A percentile compares a stretch with the other conserved stretches of the same genome.
These are phyloP conservation scores for Caenorhabditis doughertyi DNA, from an alignment of 2,888 invertebrate species.

Conservation along the genomic window DNA sequence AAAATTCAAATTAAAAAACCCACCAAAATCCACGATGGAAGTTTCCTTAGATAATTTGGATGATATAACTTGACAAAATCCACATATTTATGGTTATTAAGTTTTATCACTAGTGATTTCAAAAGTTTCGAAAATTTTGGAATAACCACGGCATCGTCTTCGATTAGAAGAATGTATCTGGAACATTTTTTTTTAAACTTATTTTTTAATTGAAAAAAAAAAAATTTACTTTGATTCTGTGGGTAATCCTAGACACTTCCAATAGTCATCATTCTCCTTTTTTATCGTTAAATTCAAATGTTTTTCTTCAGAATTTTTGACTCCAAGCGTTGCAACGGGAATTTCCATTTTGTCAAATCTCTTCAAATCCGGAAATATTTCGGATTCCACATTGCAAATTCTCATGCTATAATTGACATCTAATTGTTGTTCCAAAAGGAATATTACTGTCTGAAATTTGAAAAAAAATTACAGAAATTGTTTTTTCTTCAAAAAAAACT, in stretches of 20 bases:
- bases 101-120: slow-evolving; percentile 54
- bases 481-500: background rate
- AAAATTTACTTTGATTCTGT: slow-evolving; percentile 23
- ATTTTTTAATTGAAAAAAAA: background rate
- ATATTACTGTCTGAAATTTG: slow-evolving; percentile 48
- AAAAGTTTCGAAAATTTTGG: slow-evolving; percentile 57
- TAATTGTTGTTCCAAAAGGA: slow-evolving; percentile 46
- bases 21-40: slow-evolving; percentile 68
- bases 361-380: slow-evolving; percentile 28
- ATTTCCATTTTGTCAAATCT: slow-evolving; percentile 17
- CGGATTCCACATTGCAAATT: slow-evolving; percentile 56
- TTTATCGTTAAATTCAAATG: slow-evolving; percentile 33
- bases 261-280: slow-evolving; percentile 73
- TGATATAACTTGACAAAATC: slow-evolving; percentile 76
- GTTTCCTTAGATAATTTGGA: slow-evolving; percentile 68
- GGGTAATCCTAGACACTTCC: slow-evolving; percentile 64
- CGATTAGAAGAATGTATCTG: slow-evolving; percentile 68
- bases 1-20: background rate
- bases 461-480: background rate
- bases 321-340: slow-evolving; percentile 4
- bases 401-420: slow-evolving; percentile 5
- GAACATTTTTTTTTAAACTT: no score
- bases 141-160: slow-evolving; percentile 72
- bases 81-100: slow-evolving; percentile 50
- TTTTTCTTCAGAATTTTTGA: background rate